These are phyloP conservation scores for Xylota segnis DNA, from an alignment of 2,888 invertebrate genomes.

Conservation along the genomic window DNA sequence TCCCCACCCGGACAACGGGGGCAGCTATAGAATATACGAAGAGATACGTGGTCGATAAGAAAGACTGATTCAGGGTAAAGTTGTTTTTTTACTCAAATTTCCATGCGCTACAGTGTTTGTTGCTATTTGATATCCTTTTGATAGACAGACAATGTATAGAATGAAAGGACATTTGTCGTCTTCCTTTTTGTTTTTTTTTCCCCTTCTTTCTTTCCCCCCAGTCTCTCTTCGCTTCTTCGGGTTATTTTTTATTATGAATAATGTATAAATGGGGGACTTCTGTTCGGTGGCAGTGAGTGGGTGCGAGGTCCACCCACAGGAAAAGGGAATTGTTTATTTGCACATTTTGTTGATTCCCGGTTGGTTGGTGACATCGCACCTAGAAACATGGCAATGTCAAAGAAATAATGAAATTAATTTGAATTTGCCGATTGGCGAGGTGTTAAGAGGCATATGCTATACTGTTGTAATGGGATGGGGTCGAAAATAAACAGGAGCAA, in stretches of 20 bases:
- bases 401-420: constrained; percentile 70
- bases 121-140: constrained; percentile 74
- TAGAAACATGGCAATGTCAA: constrained; percentile 52
- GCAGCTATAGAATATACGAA: neutral
- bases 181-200: constrained; percentile 20
- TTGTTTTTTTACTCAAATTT: constrained; percentile 54
- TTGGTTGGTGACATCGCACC: constrained; percentile 47
- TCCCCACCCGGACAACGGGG: neutral
- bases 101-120: constrained; percentile 68
- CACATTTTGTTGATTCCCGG: constrained; percentile 19
- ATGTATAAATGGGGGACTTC: constrained; percentile 62
- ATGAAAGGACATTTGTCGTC: constrained; percentile 61
- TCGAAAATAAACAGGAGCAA: neutral
- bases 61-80: constrained; percentile 10
- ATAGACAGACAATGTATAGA: constrained; percentile 73
- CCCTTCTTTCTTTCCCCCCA: neutral
- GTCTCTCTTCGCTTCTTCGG: constrained; percentile 7
- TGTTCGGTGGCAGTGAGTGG: constrained; percentile 21
- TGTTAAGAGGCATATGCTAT: neutral
- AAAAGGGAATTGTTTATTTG: constrained; percentile 23
- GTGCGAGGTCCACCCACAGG: neutral
- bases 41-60: constrained; percentile 44
- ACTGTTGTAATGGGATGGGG: neutral
- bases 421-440: constrained; percentile 24
- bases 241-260: constrained; percentile 59